Percentiles rank a stretch among this genome's conserved stretches.
Evolutionary conservation across 2,888 invertebrate species (phyloP).

Genomic region (Standfussiana lucernea): DNA sequence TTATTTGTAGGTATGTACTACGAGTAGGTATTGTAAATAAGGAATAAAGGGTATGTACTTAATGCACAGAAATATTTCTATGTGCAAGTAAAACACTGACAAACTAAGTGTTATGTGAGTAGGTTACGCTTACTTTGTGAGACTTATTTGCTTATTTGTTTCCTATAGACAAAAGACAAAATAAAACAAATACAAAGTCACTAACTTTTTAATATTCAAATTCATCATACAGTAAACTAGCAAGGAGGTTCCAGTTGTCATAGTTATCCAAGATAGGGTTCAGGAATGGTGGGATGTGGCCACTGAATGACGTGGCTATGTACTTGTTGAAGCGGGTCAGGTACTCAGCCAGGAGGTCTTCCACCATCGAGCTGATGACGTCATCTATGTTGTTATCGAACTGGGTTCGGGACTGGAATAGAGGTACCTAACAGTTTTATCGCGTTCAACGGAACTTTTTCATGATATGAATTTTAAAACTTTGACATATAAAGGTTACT

Average conservation of each 20-base stretch:
- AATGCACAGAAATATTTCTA: not conserved
- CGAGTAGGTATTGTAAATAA: not conserved
- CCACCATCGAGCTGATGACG: conserved; percentile 77
- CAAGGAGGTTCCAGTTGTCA: conserved; percentile 59
- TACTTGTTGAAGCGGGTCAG: conserved; percentile 76
- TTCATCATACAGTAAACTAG: conserved; percentile 13
- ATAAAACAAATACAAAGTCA: not conserved
- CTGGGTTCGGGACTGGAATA: conserved; percentile 74
- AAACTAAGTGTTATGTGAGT: not conserved
- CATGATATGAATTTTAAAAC: not conserved
- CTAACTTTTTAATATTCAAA: conserved; percentile 19
- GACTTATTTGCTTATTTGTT: not conserved
- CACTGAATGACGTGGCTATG: conserved; percentile 65
- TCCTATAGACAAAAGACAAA: not conserved
- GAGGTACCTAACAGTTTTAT: not conserved
- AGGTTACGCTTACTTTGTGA: not conserved
- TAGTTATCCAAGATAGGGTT: conserved; percentile 72
- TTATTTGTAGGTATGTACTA: too few species aligned
- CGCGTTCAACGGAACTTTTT: not conserved
- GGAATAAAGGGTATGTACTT: too few species aligned
- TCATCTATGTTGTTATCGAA: conserved; percentile 81
- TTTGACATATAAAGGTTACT: not conserved
- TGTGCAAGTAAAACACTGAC: not conserved
- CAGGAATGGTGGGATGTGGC: conserved; percentile 59
- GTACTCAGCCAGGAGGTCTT: conserved; percentile 77